These are phyloP conservation scores for Balearica regulorum DNA, from an alignment of 2,797 vertebrate species.

Conservation along the genomic window DNA sequence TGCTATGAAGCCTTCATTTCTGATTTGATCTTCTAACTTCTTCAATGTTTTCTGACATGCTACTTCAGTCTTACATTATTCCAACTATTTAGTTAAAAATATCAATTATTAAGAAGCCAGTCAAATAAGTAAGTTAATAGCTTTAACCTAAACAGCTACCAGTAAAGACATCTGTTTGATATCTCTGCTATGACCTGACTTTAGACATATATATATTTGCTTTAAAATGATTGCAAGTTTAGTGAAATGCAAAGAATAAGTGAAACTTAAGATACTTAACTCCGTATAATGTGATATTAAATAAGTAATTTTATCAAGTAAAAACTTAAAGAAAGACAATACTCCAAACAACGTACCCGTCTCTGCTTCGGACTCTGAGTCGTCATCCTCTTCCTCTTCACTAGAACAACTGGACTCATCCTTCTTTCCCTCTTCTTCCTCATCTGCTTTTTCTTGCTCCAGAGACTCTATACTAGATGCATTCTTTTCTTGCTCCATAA, in stretches of 20 bases:
- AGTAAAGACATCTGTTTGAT: background rate
- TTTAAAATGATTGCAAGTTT: background rate
- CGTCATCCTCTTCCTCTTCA: slow-evolving; percentile 97
- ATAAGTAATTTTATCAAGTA: background rate
- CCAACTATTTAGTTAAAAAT: background rate
- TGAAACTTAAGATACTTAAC: background rate
- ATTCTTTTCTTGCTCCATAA: slow-evolving; percentile 92
- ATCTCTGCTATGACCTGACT: background rate
- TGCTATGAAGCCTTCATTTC: background rate
- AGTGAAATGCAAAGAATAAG: background rate
- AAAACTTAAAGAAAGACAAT: background rate
- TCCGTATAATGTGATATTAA: background rate
- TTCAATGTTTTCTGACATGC: background rate
- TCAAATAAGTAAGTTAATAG: background rate
- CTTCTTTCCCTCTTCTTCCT: slow-evolving; percentile 95
- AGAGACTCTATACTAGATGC: slow-evolving; percentile 89
- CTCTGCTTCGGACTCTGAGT: slow-evolving; percentile 97
- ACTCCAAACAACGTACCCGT: slow-evolving; percentile 76
- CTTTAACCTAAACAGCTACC: background rate
- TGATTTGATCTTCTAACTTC: background rate
- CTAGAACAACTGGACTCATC: slow-evolving; percentile 99
- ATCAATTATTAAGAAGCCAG: background rate
- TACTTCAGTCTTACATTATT: background rate
- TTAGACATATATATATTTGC: background rate
- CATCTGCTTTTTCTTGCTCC: slow-evolving; percentile 94